Conservation (phyloP, 2,113 vertebrate species). For the Phainopepla nitens region DNA sequence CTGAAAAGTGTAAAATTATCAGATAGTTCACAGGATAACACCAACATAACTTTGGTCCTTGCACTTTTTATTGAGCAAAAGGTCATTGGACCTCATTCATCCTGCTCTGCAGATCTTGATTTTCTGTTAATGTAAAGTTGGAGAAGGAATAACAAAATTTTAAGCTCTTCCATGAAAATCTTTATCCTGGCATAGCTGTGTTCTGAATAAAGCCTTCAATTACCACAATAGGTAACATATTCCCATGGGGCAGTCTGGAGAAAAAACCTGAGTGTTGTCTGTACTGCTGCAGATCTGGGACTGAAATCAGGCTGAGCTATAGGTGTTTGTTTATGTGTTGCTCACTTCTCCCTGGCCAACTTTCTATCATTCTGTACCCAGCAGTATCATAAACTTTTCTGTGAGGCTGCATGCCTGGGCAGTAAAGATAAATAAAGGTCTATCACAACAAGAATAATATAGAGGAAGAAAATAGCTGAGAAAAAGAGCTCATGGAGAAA, state of each 20-base stretch:
- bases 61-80: background rate
- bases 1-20: background rate
- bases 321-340: background rate
- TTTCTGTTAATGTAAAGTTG: background rate
- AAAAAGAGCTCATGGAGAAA: background rate
- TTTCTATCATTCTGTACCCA: background rate
- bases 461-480: background rate
- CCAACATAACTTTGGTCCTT: background rate
- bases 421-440: background rate
- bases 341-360: background rate
- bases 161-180: background rate
- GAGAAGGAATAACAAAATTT: background rate
- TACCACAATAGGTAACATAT: background rate
- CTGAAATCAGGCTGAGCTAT: background rate
- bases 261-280: background rate
- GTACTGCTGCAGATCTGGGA: background rate
- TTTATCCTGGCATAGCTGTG: background rate
- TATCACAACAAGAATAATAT: background rate
- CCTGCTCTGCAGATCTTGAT: background rate
- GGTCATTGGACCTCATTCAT: background rate
- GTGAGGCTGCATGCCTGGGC: background rate
- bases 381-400: background rate
- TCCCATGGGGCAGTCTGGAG: background rate
- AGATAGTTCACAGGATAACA: background rate
- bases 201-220: constrained; percentile 32